phyloP scores from a whole-genome alignment of 2,888 invertebrate species.

The Drosophila buzzatii region DNA sequence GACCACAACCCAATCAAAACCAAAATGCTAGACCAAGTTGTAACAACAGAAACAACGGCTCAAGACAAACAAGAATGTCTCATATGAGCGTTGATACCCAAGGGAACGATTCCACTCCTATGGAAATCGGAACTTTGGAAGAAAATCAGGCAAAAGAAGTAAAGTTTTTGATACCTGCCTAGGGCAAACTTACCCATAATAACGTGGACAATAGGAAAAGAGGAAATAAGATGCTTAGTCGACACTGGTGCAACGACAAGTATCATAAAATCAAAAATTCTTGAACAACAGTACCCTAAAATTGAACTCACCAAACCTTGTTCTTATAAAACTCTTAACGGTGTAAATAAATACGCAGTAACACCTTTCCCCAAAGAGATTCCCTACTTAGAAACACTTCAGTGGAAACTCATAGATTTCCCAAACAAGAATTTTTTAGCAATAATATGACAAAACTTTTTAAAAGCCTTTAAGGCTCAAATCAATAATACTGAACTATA shows the following conservation, averaged over 20 bases:
- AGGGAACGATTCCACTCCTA: not conserved
- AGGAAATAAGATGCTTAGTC: not conserved
- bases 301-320: not conserved
- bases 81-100: not conserved
- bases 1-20: not conserved
- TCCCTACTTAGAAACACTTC: not conserved
- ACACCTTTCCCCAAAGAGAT: not conserved
- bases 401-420: not conserved
- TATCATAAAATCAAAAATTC: not conserved
- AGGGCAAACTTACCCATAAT: slow-evolving; percentile 1
- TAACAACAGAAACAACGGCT: not conserved
- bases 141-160: not conserved
- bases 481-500: not conserved
- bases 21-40: not conserved
- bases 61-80: not conserved
- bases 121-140: not conserved
- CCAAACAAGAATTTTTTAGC: not conserved
- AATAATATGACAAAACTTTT: not conserved
- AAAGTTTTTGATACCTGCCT: slow-evolving; percentile 1
- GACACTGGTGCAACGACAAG: not conserved
- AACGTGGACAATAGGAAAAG: not conserved
- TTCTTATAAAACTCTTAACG: not conserved
- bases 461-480: not conserved
- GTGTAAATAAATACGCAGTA: not conserved
- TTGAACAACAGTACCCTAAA: not conserved